Conservation (phyloP, 2,797 vertebrate species). For the Hyperoplus immaculatus region DNA sequence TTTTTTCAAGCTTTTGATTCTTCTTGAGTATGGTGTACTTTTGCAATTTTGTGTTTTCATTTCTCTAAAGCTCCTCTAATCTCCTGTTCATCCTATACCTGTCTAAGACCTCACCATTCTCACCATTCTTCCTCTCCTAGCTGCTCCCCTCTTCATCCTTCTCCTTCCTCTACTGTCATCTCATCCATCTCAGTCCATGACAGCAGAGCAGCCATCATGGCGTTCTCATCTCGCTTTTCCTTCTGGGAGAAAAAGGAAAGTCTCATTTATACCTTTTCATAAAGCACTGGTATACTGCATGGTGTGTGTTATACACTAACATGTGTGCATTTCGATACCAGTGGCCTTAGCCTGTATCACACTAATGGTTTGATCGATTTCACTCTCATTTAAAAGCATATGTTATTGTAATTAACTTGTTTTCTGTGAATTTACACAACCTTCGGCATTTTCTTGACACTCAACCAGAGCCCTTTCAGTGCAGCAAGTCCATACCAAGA, state of each 20-base stretch:
- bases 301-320: slow-evolving; percentile 51
- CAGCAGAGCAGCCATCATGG: slow-evolving; percentile 88
- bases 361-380: background rate
- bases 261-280: slow-evolving; percentile 77
- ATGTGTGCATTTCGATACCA: background rate
- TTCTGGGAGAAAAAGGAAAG: slow-evolving; percentile 99
- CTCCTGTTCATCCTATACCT: slow-evolving; percentile 61
- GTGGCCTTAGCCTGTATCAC: slow-evolving; percentile 32
- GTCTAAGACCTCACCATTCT: slow-evolving; percentile 47
- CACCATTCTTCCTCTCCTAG: slow-evolving; percentile 55
- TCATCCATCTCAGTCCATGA: slow-evolving; percentile 84
- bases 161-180: slow-evolving; percentile 72
- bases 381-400: slow-evolving; percentile 2
- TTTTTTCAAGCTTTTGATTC: background rate
- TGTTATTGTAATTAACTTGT: background rate
- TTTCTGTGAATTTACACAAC: background rate
- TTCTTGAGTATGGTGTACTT: slow-evolving; percentile 10
- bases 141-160: slow-evolving; percentile 45
- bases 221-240: slow-evolving; percentile 97
- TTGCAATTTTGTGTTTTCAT: slow-evolving; percentile 44
- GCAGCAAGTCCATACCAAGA: background rate
- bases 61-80: slow-evolving; percentile 7
- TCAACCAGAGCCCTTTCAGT: background rate
- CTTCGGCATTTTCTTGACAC: background rate
- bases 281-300: slow-evolving; percentile 54